Conservation (phyloP, 2,113 vertebrate genomes). For the Thamnophis sirtalis region DNA sequence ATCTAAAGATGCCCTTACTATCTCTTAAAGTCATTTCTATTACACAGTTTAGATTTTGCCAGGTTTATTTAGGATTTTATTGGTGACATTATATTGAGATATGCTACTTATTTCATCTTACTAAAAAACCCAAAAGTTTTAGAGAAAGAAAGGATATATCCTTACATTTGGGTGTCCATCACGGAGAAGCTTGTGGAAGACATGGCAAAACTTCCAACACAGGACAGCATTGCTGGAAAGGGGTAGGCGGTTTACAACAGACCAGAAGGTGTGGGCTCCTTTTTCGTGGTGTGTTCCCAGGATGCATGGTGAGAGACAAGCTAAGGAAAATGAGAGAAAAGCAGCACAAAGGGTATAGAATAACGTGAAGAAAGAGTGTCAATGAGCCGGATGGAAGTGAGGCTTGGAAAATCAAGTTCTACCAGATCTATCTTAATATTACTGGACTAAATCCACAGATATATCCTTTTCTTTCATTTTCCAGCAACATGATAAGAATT, state of each 20-base stretch:
- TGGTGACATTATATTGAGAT: background rate
- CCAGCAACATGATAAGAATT: background rate
- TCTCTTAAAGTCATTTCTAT: background rate
- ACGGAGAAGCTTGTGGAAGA: constrained; percentile 96
- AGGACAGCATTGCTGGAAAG: constrained; percentile 95
- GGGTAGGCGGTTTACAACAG: constrained; percentile 86
- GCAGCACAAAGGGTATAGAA: background rate
- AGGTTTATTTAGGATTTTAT: background rate
- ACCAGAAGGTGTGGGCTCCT: constrained; percentile 96
- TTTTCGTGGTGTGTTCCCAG: constrained; percentile 97
- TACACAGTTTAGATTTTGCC: background rate
- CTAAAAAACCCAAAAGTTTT: background rate
- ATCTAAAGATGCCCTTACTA: background rate
- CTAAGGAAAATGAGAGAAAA: constrained; percentile 72
- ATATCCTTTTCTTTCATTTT: background rate
- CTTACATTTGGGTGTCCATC: constrained; percentile 93
- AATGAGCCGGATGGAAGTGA: background rate
- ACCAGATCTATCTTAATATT: background rate
- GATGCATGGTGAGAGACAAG: constrained; percentile 81
- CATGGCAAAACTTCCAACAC: constrained; percentile 99
- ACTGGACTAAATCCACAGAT: background rate
- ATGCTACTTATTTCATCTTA: background rate
- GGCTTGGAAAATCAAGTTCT: background rate
- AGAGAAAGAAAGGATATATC: background rate
- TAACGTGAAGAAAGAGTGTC: background rate